These are phyloP conservation scores for Tamandua tetradactyla DNA, from an alignment of 2,797 vertebrate species.

Conservation along the genomic window DNA sequence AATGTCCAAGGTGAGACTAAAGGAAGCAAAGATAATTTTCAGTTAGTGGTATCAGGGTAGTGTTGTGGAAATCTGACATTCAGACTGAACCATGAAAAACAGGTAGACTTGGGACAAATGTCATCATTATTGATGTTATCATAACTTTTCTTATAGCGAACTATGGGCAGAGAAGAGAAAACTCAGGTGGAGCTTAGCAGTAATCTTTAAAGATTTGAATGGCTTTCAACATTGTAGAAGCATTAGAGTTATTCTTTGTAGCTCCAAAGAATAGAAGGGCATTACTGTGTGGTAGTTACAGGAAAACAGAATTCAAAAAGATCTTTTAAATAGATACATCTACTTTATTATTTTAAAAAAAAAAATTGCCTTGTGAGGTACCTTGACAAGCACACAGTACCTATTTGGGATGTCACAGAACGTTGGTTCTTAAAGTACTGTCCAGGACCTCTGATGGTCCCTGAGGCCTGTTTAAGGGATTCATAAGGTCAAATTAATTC, in stretches of 20 bases:
- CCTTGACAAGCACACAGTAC: background rate
- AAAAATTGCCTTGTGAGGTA: background rate
- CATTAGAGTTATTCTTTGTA: background rate
- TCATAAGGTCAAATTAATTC: background rate
- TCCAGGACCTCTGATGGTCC: background rate
- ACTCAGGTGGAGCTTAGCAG: background rate
- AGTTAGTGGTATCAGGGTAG: background rate
- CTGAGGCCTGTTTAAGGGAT: background rate
- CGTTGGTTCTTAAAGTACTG: background rate
- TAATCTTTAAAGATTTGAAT: slow-evolving; percentile 1
- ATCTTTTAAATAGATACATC: background rate
- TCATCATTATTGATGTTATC: background rate
- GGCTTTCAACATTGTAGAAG: background rate
- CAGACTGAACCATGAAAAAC: background rate
- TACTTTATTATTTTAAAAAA: background rate
- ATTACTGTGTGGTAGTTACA: background rate
- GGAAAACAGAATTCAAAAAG: background rate
- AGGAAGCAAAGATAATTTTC: background rate
- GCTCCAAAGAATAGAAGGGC: background rate
- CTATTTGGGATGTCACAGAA: background rate
- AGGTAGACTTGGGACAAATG: background rate
- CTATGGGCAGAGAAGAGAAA: background rate
- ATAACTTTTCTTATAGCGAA: background rate
- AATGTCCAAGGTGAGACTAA: background rate
- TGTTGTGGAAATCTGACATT: background rate